A percentile compares a stretch with the other conserved stretches of the same genome.
phyloP scores from a whole-genome alignment of 2,888 invertebrate genomes.

The Drosophila birchii region DNA sequence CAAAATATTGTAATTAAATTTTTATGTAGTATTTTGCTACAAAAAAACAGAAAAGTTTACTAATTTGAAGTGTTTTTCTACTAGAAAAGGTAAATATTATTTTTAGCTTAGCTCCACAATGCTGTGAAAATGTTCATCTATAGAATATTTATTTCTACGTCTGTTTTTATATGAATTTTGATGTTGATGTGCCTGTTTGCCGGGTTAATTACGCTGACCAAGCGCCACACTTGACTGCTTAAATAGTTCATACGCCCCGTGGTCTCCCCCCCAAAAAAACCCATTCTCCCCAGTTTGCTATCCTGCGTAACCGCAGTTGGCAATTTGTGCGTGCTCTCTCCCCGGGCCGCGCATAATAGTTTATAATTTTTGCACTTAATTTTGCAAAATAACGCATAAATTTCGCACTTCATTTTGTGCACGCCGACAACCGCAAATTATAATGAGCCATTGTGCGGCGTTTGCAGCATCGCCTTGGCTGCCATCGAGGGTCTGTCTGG shows the following conservation, averaged over 20 bases:
- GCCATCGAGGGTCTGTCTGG: slow-evolving; percentile 1
- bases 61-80: neutral
- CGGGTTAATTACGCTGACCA: slow-evolving; percentile 76
- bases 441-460: slow-evolving; percentile 70
- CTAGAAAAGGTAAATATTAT: no score
- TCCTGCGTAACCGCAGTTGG: slow-evolving; percentile 33
- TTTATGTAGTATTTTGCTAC: no score
- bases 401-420: slow-evolving; percentile 73
- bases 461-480: slow-evolving; percentile 59
- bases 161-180: slow-evolving; percentile 6
- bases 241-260: slow-evolving; percentile 38
- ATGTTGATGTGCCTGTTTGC: slow-evolving; percentile 31
- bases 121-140: neutral
- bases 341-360: slow-evolving; percentile 55
- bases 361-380: slow-evolving; percentile 77
- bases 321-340: slow-evolving; percentile 29
- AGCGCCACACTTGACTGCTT: slow-evolving; percentile 62
- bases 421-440: slow-evolving; percentile 74
- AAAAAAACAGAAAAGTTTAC: neutral
- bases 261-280: neutral
- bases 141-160: slow-evolving; percentile 1
- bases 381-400: slow-evolving; percentile 72
- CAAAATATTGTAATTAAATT: neutral
- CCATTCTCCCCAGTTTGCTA: neutral
- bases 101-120: neutral